Percentiles rank a stretch among this genome's conserved stretches.
phyloP scores from a whole-genome alignment of 2,888 invertebrate genomes.

The Rhamnusium bicolor region DNA sequence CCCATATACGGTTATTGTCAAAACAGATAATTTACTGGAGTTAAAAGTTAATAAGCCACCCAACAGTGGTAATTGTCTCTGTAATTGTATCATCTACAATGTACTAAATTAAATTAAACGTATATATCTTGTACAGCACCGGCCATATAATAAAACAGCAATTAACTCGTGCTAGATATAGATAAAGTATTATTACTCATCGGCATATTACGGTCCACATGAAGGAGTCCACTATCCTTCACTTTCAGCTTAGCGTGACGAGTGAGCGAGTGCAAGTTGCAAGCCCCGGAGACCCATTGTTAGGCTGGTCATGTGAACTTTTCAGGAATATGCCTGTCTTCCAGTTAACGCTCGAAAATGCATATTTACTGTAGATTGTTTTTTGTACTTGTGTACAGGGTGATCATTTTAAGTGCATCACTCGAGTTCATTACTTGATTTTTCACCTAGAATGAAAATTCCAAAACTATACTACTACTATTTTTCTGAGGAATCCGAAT shows the following conservation, averaged over 20 bases:
- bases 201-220: not conserved
- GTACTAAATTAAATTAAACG: constrained; percentile 12
- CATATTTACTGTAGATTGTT: too few relatives aligned
- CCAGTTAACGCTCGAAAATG: too few relatives aligned
- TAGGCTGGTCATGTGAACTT: not conserved
- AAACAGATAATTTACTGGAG: not conserved
- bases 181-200: constrained; percentile 16
- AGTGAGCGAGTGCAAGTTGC: not conserved
- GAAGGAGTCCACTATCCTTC: not conserved
- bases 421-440: too few relatives aligned
- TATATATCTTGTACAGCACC: not conserved
- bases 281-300: not conserved
- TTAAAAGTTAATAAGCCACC: not conserved
- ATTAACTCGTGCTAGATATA: constrained; percentile 20
- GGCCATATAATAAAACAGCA: not conserved
- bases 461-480: too few relatives aligned
- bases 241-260: constrained; percentile 8
- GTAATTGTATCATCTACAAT: constrained; percentile 1
- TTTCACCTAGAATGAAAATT: too few relatives aligned
- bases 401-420: too few relatives aligned
- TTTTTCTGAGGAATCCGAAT: too few relatives aligned
- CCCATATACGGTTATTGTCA: too few relatives aligned
- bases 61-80: not conserved
- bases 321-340: not conserved
- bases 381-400: too few relatives aligned